Conservation (phyloP, 1,140 invertebrate genomes). For the Episyrphus balteatus region DNA sequence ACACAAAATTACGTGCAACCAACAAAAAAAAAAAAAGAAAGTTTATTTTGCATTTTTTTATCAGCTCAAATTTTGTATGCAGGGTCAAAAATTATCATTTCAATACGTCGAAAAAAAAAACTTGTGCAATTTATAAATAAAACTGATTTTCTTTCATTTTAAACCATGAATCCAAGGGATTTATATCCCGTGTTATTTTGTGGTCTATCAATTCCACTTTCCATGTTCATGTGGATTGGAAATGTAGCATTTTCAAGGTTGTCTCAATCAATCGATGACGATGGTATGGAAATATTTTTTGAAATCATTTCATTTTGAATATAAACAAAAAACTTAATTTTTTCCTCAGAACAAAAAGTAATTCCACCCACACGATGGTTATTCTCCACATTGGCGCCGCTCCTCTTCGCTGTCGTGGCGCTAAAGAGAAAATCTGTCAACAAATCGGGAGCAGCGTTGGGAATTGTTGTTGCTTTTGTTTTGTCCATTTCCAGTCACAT, state of each 20-base stretch:
- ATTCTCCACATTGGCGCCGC: conserved; percentile 52
- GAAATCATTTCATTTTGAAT: not conserved
- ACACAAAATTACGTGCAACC: too few species aligned
- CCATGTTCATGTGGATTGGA: conserved; percentile 59
- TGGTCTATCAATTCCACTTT: conserved; percentile 55
- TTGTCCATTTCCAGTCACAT: conserved; percentile 68
- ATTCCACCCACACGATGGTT: conserved; percentile 67
- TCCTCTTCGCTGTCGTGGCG: conserved; percentile 55
- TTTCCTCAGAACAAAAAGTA: conserved; percentile 46
- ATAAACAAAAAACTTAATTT: conserved; percentile 7
- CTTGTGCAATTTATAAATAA: not conserved
- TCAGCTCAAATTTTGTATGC: too few species aligned
- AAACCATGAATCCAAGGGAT: conserved; percentile 9
- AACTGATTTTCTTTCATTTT: not conserved
- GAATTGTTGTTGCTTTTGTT: conserved; percentile 65
- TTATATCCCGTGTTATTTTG: conserved; percentile 51
- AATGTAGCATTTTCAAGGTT: conserved; percentile 55
- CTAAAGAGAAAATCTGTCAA: conserved; percentile 55
- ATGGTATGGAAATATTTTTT: conserved; percentile 39
- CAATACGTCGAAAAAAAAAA: too few species aligned
- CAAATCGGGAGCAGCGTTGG: conserved; percentile 57
- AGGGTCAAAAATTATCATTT: too few species aligned
- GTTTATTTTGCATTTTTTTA: too few species aligned
- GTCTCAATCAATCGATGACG: conserved; percentile 38
- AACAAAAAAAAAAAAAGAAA: too few species aligned